Evolutionary conservation across 1,140 invertebrate species (phyloP), one percentile per base, ranked within the genome.

Genomic region (Micrasema longulum): DNA sequence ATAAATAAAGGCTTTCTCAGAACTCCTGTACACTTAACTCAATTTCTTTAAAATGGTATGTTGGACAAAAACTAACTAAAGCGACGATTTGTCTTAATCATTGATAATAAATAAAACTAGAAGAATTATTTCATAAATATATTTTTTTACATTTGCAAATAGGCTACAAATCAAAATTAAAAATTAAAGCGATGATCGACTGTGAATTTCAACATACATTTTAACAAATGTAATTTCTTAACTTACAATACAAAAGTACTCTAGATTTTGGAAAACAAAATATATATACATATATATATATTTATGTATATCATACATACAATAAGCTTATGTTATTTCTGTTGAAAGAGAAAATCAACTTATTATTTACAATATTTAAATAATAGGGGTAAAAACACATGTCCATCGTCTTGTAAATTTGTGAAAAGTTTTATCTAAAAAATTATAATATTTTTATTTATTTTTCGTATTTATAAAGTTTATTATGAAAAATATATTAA

Each of bases 111-210:
- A 31, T 31, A 31, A 31, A 31, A 31, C 26, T n/a, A 31, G 26
- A 31, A 31, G n/a, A 31, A 31, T 48, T 47, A 45, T 63, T 47
- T 63, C 20, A 63, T 63, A 63, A 63, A 63, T 63, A 63, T 63
- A 63, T 47, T 63, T 63, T n/a, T 63, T 63, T 63, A 63, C 60
- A 63, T 63, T 63, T 63, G 60, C 60, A 63, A 63, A 63, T 63
- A 45, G 20, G 43, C 43, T 63, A 63, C 23, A 63, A 63, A 63
- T 63, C 26, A 63, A 45, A 45, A 47, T 16, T 45, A 22, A 63
- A 41, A 47, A 63, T 63, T 63, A 63, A 63, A 63, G 60, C 60
- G 43, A 63, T 63, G 43, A 63, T 63, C 60, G 60, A 63, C 60
- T 60, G 55, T 41, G 36, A 63, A 16, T 63, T 63, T 63, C 38